A percentile compares a stretch with the other conserved stretches of the same genome.
These are phyloP conservation scores for Strix occidentalis DNA, from an alignment of 2,797 vertebrate genomes.

Conservation along the genomic window DNA sequence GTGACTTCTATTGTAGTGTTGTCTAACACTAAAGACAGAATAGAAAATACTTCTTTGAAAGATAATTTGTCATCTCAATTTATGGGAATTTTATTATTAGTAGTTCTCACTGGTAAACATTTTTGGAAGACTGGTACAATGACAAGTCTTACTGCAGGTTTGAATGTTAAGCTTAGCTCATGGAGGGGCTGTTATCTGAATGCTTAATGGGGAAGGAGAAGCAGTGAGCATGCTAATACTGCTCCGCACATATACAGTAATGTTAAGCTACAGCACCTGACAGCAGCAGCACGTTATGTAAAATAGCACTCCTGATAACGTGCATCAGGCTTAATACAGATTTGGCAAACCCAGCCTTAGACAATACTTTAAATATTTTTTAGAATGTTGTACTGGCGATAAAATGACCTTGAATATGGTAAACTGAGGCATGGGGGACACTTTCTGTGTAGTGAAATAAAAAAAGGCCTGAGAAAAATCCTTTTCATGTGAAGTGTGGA, in stretches of 20 bases:
- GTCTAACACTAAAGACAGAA: not conserved
- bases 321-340: conserved; percentile 24
- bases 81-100: not conserved
- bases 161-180: conserved; percentile 47
- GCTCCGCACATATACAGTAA: conserved; percentile 66
- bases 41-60: not conserved
- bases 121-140: conserved; percentile 30
- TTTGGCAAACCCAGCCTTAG: conserved; percentile 51
- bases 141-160: conserved; percentile 50
- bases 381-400: conserved; percentile 3
- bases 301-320: conserved; percentile 64
- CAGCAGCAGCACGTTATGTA: conserved; percentile 68
- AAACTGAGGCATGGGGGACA: not conserved
- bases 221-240: conserved; percentile 24
- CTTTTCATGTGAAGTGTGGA: not conserved
- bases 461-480: not conserved
- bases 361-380: conserved; percentile 28
- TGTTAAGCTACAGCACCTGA: conserved; percentile 45
- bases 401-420: conserved; percentile 72
- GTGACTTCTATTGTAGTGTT: not conserved
- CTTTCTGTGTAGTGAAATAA: not conserved
- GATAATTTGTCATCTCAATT: not conserved
- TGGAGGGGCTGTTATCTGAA: conserved; percentile 69
- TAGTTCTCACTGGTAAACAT: conserved; percentile 17
- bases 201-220: conserved; percentile 52